phyloP scores from a whole-genome alignment of 2,797 vertebrate genomes.

The Neopelma chrysocephalum region DNA sequence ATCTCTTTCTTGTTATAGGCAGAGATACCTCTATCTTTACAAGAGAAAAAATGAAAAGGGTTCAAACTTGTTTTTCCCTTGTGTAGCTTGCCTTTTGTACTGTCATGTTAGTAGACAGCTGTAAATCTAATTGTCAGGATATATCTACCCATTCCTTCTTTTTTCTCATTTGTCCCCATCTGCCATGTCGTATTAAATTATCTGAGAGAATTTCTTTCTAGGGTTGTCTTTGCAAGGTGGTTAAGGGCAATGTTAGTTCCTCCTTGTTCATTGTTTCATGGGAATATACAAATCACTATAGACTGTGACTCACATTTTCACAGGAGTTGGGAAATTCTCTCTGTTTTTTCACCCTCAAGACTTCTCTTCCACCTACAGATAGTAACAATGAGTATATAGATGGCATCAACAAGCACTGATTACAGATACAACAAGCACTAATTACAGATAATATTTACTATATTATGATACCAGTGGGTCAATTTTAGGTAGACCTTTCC shows the following conservation, averaged over 20 bases:
- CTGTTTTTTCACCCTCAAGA: not conserved
- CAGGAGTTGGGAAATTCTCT: not conserved
- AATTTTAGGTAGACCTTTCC: conserved; percentile 52
- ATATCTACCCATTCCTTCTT: not conserved
- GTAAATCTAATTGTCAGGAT: conserved; percentile 5
- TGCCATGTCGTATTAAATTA: not conserved
- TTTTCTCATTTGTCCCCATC: not conserved
- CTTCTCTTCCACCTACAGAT: not conserved
- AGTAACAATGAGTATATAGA: not conserved
- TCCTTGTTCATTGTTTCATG: conserved; percentile 8
- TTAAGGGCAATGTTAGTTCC: conserved; percentile 32
- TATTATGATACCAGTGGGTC: not conserved
- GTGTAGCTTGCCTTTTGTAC: not conserved
- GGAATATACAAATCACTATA: not conserved
- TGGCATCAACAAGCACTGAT: not conserved
- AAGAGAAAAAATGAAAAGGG: not conserved
- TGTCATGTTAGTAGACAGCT: not conserved
- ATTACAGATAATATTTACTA: conserved; percentile 3
- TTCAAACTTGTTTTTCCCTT: not conserved
- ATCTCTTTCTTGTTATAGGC: not conserved
- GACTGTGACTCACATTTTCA: not conserved
- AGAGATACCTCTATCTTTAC: not conserved
- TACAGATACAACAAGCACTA: not conserved
- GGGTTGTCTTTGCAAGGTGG: not conserved
- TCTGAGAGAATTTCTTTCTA: not conserved